Conservation (phyloP, 2,888 invertebrate genomes). For the Cerastoderma edule region DNA sequence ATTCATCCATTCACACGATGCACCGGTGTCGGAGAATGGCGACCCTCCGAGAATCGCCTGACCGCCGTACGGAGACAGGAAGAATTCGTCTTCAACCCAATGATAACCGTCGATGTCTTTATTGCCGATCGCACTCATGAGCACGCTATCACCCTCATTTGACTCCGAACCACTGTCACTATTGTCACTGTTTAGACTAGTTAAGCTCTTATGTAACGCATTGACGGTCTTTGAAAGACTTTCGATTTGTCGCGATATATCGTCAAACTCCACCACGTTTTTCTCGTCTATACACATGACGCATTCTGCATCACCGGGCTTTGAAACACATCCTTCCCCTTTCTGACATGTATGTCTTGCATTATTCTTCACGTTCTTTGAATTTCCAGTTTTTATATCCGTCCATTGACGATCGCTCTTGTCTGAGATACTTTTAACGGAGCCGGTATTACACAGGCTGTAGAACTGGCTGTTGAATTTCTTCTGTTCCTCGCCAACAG, state of each 20-base stretch:
- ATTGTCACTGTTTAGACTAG: conserved; percentile 75
- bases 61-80: conserved; percentile 74
- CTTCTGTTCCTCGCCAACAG: conserved; percentile 68
- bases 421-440: conserved; percentile 70
- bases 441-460: conserved; percentile 77
- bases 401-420: conserved; percentile 59
- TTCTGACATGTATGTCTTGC: conserved; percentile 55
- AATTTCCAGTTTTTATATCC: background rate
- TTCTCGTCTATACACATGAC: conserved; percentile 51
- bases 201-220: conserved; percentile 75
- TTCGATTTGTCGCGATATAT: conserved; percentile 76
- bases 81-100: conserved; percentile 79
- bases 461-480: conserved; percentile 78
- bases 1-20: conserved; percentile 73
- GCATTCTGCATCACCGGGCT: conserved; percentile 52
- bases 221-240: conserved; percentile 78
- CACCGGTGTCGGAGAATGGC: conserved; percentile 70
- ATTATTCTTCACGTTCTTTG: background rate
- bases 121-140: conserved; percentile 58
- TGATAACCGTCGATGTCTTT: conserved; percentile 76
- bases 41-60: conserved; percentile 73
- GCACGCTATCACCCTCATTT: conserved; percentile 60
- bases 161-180: conserved; percentile 64
- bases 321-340: too few relatives aligned
- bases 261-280: conserved; percentile 71